phyloP scores from a whole-genome alignment of 2,113 vertebrate species.

The Anseranas semipalmata region DNA sequence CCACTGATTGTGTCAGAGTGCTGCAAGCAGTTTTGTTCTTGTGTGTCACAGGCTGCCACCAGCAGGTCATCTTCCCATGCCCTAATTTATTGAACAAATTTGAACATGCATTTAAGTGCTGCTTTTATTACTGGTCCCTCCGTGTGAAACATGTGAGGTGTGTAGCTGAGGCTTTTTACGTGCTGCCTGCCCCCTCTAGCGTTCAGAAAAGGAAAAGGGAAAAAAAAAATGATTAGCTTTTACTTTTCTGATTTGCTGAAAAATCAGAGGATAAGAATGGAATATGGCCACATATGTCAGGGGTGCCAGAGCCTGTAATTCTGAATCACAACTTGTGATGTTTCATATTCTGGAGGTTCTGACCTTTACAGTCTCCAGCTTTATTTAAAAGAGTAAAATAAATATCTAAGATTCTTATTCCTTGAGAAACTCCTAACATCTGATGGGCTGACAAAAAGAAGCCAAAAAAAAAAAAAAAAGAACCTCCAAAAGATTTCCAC shows the following conservation, averaged over 20 bases:
- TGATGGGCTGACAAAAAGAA: neutral
- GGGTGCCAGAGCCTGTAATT: neutral
- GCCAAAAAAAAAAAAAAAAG: too few relatives aligned
- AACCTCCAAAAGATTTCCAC: neutral
- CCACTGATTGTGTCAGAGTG: neutral
- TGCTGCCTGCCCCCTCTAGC: conserved; percentile 54
- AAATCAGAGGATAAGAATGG: neutral
- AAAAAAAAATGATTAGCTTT: neutral
- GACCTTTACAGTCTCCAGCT: neutral
- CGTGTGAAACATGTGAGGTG: rapidly evolving
- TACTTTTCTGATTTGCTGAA: neutral
- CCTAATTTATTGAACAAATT: neutral
- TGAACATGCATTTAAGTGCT: neutral
- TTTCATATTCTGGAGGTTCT: neutral
- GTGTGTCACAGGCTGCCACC: neutral
- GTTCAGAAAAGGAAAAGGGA: neutral
- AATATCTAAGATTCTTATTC: neutral
- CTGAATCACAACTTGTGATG: neutral
- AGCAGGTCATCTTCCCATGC: conserved; percentile 1
- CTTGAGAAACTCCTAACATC: neutral
- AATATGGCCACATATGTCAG: rapidly evolving
- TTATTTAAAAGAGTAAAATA: neutral
- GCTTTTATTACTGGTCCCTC: neutral
- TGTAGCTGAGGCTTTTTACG: neutral
- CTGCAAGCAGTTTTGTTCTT: neutral